phyloP scores from a whole-genome alignment of 2,797 vertebrate genomes.

The Anabacerthia variegaticeps region DNA sequence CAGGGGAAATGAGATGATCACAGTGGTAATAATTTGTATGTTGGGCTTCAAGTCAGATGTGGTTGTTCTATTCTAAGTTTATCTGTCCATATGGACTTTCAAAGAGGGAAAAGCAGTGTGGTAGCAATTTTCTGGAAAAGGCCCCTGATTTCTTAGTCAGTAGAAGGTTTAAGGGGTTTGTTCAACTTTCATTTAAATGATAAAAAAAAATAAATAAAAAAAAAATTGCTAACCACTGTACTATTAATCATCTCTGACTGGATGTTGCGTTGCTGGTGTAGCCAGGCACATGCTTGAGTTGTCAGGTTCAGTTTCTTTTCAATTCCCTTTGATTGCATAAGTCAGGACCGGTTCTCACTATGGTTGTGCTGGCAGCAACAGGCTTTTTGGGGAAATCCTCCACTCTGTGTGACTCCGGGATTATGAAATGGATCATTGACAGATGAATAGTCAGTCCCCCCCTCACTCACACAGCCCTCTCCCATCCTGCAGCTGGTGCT shows the following conservation, averaged over 20 bases:
- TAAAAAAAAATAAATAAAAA: neutral
- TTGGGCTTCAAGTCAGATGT: slow-evolving; percentile 56
- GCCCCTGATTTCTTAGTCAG: slow-evolving; percentile 53
- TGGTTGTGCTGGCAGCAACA: neutral
- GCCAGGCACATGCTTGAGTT: neutral
- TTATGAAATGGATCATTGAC: neutral
- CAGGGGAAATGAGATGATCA: slow-evolving; percentile 11
- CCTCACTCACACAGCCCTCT: neutral
- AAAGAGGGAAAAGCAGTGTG: slow-evolving; percentile 62
- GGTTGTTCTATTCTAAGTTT: slow-evolving; percentile 70
- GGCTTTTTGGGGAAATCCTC: slow-evolving; percentile 11
- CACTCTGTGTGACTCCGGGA: neutral
- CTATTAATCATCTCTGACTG: slow-evolving; percentile 61
- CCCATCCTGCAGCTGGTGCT: fast-evolving
- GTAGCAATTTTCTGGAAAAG: slow-evolving; percentile 70
- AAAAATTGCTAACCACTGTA: slow-evolving; percentile 11
- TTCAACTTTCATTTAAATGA: neutral
- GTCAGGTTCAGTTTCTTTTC: neutral
- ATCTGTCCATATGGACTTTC: slow-evolving; percentile 69
- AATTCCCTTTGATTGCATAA: neutral
- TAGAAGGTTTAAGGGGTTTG: neutral
- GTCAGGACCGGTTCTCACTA: neutral
- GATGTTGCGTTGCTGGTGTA: neutral
- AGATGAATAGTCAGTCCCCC: neutral
- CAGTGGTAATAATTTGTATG: slow-evolving; percentile 54